phyloP scores from a whole-genome alignment of 1,140 invertebrate species.

The Paraescarpia echinospica region DNA sequence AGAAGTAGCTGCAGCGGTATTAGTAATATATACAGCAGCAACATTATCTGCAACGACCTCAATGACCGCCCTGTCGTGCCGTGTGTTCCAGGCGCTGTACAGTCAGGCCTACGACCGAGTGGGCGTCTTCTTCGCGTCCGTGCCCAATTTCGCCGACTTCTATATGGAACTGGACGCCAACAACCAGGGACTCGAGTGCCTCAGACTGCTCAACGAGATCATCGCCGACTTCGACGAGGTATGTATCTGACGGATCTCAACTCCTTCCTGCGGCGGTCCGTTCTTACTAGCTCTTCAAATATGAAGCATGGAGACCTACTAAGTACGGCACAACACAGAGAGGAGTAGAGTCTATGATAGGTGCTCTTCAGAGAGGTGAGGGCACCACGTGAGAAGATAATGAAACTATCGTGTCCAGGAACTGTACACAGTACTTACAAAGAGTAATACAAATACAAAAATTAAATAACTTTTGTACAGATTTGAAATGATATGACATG shows the following conservation, averaged over 20 bases:
- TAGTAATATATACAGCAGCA: background rate
- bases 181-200: constrained; percentile 90
- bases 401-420: too few species aligned
- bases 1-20: background rate
- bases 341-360: too few species aligned
- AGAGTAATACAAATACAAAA: too few species aligned
- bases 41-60: background rate
- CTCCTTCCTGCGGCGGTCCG: too few species aligned
- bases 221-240: constrained; percentile 91
- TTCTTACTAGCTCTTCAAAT: too few species aligned
- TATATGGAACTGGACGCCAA: constrained; percentile 88
- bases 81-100: constrained; percentile 76
- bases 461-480: too few species aligned
- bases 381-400: too few species aligned
- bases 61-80: background rate
- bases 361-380: too few species aligned
- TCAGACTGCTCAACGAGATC: constrained; percentile 91
- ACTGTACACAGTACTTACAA: too few species aligned
- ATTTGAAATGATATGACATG: too few species aligned
- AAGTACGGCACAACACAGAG: too few species aligned
- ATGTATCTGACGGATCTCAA: background rate
- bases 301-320: too few species aligned
- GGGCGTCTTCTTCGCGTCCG: constrained; percentile 89
- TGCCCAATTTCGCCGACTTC: constrained; percentile 95
- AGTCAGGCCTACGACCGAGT: constrained; percentile 90